A percentile compares a stretch with the other conserved stretches of the same genome.
These are phyloP conservation scores for Mormyrus proboscirostris DNA, from an alignment of 2,797 vertebrate genomes.

Conservation along the genomic window DNA sequence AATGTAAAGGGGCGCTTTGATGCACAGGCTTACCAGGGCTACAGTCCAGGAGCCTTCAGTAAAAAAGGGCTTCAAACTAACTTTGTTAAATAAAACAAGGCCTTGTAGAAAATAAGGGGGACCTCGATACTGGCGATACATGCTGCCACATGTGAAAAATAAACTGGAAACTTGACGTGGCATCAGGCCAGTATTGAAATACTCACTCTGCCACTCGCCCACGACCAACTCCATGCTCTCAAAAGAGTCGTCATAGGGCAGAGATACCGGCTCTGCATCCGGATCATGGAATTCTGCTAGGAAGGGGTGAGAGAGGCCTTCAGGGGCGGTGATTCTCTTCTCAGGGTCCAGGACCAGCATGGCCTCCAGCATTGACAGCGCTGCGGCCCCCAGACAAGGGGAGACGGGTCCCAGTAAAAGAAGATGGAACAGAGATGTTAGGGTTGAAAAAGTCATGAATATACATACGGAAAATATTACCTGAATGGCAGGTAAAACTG, in stretches of 20 bases:
- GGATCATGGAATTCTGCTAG: slow-evolving; percentile 66
- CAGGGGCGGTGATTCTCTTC: slow-evolving; percentile 57
- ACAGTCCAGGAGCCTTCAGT: not conserved
- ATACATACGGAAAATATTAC: not conserved
- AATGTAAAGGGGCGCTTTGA: not conserved
- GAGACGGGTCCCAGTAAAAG: not conserved
- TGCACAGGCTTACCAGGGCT: not conserved
- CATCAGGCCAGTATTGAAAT: not conserved
- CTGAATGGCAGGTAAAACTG: not conserved
- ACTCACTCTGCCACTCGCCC: slow-evolving; percentile 72
- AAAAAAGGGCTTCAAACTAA: not conserved
- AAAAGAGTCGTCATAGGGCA: slow-evolving; percentile 70
- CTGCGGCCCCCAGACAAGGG: slow-evolving; percentile 36
- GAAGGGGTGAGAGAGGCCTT: slow-evolving; percentile 62
- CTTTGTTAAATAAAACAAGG: not conserved
- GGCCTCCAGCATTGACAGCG: slow-evolving; percentile 62
- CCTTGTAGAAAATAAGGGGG: not conserved
- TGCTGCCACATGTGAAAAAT: not conserved
- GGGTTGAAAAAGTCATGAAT: no score
- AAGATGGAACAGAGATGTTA: not conserved
- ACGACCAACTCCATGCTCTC: slow-evolving; percentile 65
- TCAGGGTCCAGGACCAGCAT: slow-evolving; percentile 72
- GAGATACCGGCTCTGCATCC: slow-evolving; percentile 57
- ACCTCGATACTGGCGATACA: not conserved
- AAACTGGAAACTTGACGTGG: not conserved